Evolutionary conservation across 2,888 invertebrate genomes (phyloP).

Genomic region (Tuta absoluta): DNA sequence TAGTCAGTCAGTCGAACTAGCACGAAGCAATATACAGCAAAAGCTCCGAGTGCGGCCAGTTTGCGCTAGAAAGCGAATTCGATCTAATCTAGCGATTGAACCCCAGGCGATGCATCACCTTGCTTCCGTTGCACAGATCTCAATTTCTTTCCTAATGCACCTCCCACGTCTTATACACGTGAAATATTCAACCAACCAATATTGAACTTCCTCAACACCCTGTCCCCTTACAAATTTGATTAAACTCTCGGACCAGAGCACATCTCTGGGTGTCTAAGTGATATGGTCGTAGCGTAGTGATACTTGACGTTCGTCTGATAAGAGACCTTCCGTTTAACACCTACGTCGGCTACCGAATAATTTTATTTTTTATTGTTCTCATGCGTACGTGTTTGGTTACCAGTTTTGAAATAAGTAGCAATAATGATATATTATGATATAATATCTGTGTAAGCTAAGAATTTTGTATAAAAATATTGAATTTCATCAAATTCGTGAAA

Average conservation of each 20-base stretch:
- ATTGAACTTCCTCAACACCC: slow-evolving; percentile 47
- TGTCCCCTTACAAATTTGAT: slow-evolving; percentile 38
- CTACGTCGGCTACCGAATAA: slow-evolving; percentile 65
- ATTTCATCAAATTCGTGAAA: slow-evolving; percentile 5
- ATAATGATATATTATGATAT: too few species aligned
- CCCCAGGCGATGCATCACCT: slow-evolving; percentile 74
- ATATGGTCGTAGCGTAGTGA: slow-evolving; percentile 51
- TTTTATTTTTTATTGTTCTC: slow-evolving; percentile 39
- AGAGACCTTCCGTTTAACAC: slow-evolving; percentile 68
- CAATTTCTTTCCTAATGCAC: slow-evolving; percentile 74
- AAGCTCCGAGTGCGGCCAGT: slow-evolving; percentile 39
- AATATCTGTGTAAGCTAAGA: slow-evolving; percentile 2
- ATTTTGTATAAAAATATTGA: slow-evolving; percentile 6
- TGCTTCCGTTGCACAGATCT: slow-evolving; percentile 75
- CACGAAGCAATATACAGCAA: neutral
- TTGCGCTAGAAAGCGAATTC: slow-evolving; percentile 64
- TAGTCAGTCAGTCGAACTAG: neutral
- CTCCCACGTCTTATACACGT: slow-evolving; percentile 68
- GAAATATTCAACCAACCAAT: slow-evolving; percentile 57
- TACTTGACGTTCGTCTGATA: slow-evolving; percentile 62
- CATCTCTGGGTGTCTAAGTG: slow-evolving; percentile 41
- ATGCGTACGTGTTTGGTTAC: slow-evolving; percentile 29
- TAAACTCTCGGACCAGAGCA: slow-evolving; percentile 31
- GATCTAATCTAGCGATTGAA: slow-evolving; percentile 73
- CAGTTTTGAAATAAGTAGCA: slow-evolving; percentile 28